Conservation (phyloP, 2,113 vertebrate species). For the Illadopsis cleaveri region DNA sequence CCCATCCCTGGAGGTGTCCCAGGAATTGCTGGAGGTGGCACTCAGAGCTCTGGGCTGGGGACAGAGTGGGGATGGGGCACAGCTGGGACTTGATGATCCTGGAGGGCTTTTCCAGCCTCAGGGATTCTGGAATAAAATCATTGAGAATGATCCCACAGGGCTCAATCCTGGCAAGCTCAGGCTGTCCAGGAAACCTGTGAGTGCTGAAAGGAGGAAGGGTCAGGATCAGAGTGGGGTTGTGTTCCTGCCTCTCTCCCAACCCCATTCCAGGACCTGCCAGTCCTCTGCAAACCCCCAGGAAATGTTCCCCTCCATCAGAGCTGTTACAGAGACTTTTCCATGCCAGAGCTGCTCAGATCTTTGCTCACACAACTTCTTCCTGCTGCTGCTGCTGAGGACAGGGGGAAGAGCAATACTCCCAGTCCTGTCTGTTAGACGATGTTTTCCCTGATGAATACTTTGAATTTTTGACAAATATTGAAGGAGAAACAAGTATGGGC, state of each 20-base stretch:
- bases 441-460: not conserved
- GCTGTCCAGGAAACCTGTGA: rapidly evolving
- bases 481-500: not conserved
- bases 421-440: not conserved
- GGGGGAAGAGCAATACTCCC: not conserved
- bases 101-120: not conserved
- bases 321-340: rapidly evolving
- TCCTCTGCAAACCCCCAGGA: not conserved
- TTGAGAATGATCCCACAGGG: rapidly evolving
- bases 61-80: no score
- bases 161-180: not conserved
- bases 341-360: not conserved
- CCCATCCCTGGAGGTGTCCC: not conserved
- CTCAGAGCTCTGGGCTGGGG: no score
- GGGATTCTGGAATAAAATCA: not conserved
- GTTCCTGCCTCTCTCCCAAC: not conserved
- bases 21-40: not conserved
- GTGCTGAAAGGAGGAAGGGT: not conserved
- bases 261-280: not conserved
- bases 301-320: not conserved
- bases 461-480: not conserved
- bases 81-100: no score
- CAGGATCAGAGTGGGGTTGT: rapidly evolving
- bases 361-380: not conserved
- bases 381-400: not conserved